Conservation (phyloP, 2,888 invertebrate genomes). For the Scrobipalpa atriplicella region DNA sequence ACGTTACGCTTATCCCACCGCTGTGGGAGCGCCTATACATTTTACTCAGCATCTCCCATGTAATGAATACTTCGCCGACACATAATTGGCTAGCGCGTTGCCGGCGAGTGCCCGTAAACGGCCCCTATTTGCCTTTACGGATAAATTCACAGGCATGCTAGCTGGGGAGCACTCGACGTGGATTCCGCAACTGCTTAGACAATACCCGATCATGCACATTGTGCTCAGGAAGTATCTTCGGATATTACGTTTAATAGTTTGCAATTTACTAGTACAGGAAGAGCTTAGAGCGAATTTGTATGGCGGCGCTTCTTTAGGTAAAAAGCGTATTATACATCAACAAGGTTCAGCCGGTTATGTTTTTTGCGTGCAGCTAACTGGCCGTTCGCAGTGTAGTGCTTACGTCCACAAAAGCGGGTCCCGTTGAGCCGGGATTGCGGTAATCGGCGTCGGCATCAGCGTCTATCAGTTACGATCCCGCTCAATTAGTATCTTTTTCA, state of each 20-base stretch:
- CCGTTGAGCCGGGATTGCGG: conserved; percentile 70
- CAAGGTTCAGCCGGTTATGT: conserved; percentile 43
- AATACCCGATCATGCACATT: conserved; percentile 45
- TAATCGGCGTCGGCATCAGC: conserved; percentile 59
- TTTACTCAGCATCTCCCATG: conserved; percentile 59
- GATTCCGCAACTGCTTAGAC: conserved; percentile 43
- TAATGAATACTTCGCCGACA: conserved; percentile 69
- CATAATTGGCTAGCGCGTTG: conserved; percentile 63
- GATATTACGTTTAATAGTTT: conserved; percentile 27
- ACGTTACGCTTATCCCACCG: conserved; percentile 66
- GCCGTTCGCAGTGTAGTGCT: conserved; percentile 46
- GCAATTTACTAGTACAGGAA: conserved; percentile 24
- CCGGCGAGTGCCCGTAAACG: conserved; percentile 55
- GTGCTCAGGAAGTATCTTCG: conserved; percentile 26
- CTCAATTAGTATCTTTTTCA: conserved; percentile 62
- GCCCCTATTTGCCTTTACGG: conserved; percentile 47
- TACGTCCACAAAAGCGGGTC: conserved; percentile 60
- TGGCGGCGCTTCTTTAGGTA: conserved; percentile 35
- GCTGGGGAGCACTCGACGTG: conserved; percentile 33
- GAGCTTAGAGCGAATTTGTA: conserved; percentile 25
- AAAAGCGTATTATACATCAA: conserved; percentile 50
- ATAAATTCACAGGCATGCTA: conserved; percentile 42
- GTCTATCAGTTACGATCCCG: conserved; percentile 44
- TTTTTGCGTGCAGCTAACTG: conserved; percentile 55
- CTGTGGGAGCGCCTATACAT: conserved; percentile 60